Evolutionary conservation across 2,113 vertebrate genomes (phyloP).

Genomic region (Gallinago paraguaiae): DNA sequence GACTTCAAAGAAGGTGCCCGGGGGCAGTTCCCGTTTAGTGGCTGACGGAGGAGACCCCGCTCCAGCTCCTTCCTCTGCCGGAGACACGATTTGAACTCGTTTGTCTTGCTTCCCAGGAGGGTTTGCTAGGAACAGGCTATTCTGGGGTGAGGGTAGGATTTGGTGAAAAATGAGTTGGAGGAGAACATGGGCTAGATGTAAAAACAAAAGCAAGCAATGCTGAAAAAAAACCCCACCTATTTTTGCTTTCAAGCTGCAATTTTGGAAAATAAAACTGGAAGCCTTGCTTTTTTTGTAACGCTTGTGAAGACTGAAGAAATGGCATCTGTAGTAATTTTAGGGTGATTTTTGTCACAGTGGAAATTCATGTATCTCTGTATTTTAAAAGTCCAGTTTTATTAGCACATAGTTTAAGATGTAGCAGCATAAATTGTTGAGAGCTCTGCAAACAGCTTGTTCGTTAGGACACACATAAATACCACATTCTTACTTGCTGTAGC

Average conservation of each 20-base stretch:
- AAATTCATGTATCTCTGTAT: background rate
- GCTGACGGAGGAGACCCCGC: background rate
- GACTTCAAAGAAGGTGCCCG: background rate
- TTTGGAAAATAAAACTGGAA: background rate
- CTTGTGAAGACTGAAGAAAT: background rate
- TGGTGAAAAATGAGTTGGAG: background rate
- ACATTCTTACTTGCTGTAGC: background rate
- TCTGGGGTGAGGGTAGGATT: background rate
- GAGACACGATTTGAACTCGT: background rate
- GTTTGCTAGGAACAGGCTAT: background rate
- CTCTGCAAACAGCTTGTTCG: background rate
- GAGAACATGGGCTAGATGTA: background rate
- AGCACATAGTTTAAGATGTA: background rate
- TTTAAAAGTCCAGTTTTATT: background rate
- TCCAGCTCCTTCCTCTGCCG: background rate
- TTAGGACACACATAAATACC: rapidly evolving
- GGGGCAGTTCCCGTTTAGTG: background rate
- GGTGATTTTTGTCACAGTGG: background rate
- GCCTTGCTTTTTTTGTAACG: background rate
- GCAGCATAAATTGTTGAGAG: background rate
- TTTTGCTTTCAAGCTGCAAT: background rate
- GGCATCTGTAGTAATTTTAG: rapidly evolving
- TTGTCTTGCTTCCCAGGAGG: background rate
- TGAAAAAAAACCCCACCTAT: background rate
- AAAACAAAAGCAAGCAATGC: background rate